Base-by-base conservation (phyloP, 2,888 invertebrate species). In the Heliconius cydno region DNA sequence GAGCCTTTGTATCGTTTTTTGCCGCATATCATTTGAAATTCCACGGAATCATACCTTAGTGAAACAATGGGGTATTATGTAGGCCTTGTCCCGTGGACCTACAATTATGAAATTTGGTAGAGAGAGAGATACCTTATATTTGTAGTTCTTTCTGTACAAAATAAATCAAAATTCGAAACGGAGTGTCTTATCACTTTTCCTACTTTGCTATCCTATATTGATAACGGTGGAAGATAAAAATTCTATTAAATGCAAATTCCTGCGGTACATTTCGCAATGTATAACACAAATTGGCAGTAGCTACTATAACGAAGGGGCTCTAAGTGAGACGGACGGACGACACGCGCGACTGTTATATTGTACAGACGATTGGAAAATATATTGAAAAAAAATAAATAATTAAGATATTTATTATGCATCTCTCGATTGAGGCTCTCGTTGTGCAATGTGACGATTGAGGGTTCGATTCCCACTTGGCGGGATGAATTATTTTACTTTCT, bases 271-370 rank as follows among this genome's bases (percentile, higher is more conserved):
- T 63, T 80, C 70, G 70, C 71, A 75, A 77, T 46, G 22, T 67
- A 34, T 79, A 57, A 66, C 78, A 74, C 68, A 78, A 78, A 78
- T 78, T 78, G 74, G 74, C 78, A 67, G 71, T 60, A 52, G 52
- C 52, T 52, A 65, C 77, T 52, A 74, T 78, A 67, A 46, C 74
- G 74, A 79, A 78, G 84, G 82, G 80, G 76, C 67, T 66, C 79
- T 84, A 85, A 86, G 82, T 85, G 84, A 85, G 83, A 85, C 79
- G 76, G 86, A 85, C 85, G 79, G 77, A 79, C 79, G 84, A 84
- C 86, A 86, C 86, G 86, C 86, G 86, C 84, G 76, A n/a, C 68
- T n/a, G 22, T 77, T 72, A 30, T 74, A 52, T 34, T 15, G 81
- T 81, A 84, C 84, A 72, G 63, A 82, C 78, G 52, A 67, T 12